Conservation (phyloP, 2,888 invertebrate genomes). For the Zygaena filipendulae region DNA sequence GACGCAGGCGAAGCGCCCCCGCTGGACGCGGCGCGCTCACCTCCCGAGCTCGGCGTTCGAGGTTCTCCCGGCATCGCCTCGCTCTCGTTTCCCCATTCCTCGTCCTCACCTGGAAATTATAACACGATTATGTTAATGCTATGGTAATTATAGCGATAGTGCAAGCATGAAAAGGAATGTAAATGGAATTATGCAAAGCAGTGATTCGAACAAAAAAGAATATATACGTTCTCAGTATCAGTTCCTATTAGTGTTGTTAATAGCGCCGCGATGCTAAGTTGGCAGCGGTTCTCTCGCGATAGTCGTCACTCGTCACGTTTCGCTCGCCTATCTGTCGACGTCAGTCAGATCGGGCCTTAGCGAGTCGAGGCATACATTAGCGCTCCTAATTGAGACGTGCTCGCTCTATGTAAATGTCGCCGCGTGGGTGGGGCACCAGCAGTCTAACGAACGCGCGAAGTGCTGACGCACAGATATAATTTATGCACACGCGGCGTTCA, state of each 20-base stretch:
- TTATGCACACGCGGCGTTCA: constrained; percentile 5
- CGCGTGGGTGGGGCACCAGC: constrained; percentile 58
- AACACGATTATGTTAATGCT: constrained; percentile 15
- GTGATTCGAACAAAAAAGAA: constrained; percentile 30
- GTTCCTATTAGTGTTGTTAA: constrained; percentile 58
- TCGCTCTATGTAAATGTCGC: constrained; percentile 63
- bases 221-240: constrained; percentile 32
- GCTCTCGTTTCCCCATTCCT: constrained; percentile 73
- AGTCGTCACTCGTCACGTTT: constrained; percentile 66
- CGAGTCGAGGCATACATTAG: constrained; percentile 68
- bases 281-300: constrained; percentile 46
- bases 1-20: constrained; percentile 42
- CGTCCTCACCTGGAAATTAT: constrained; percentile 71
- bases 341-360: constrained; percentile 54
- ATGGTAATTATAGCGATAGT: not conserved
- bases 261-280: constrained; percentile 45
- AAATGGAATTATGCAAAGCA: constrained; percentile 26
- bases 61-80: constrained; percentile 68
- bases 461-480: constrained; percentile 30
- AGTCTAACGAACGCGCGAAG: constrained; percentile 41
- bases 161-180: constrained; percentile 7
- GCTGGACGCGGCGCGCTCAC: constrained; percentile 48
- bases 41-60: constrained; percentile 59
- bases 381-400: constrained; percentile 69
- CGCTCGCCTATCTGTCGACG: constrained; percentile 53